phyloP scores from a whole-genome alignment of 2,797 vertebrate genomes.

The Enteromius trimaculatus region DNA sequence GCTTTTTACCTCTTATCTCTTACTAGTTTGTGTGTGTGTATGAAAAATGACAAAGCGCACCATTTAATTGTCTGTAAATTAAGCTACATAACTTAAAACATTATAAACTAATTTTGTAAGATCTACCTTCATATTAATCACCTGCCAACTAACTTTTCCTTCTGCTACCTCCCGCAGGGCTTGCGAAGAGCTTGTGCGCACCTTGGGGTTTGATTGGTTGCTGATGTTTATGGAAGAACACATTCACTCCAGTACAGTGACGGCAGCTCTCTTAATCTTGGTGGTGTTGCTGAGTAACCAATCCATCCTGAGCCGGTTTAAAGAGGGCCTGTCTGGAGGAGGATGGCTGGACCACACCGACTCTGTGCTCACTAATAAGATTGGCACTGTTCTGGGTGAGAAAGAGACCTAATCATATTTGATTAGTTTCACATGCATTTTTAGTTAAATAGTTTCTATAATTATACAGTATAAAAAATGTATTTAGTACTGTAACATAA shows the following conservation, averaged over 20 bases:
- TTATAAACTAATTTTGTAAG: neutral
- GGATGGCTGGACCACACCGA: constrained; percentile 99
- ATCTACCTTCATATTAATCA: neutral
- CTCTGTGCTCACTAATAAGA: constrained; percentile 96
- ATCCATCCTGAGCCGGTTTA: constrained; percentile 90
- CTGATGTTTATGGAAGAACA: constrained; percentile 99
- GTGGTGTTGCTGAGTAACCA: constrained; percentile 93
- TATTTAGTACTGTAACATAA: neutral
- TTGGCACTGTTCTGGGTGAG: constrained; percentile 96
- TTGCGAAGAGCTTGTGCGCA: constrained; percentile 93
- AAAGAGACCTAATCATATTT: neutral
- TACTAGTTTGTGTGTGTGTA: neutral
- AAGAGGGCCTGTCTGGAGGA: constrained; percentile 93
- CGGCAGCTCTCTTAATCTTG: constrained; percentile 91
- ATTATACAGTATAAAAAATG: neutral
- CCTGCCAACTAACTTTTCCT: neutral
- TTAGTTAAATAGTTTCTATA: neutral
- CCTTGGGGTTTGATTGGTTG: constrained; percentile 96
- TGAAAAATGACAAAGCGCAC: neutral
- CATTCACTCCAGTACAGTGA: constrained; percentile 92
- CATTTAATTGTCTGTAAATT: neutral
- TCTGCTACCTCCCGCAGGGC: constrained; percentile 76
- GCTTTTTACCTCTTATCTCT: constrained; percentile 3
- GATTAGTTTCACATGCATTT: neutral
- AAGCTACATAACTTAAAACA: neutral